A percentile compares a stretch with the other conserved stretches of the same genome.
These are phyloP conservation scores for Lithophane ornitopus DNA, from an alignment of 2,888 invertebrate genomes.

Conservation along the genomic window DNA sequence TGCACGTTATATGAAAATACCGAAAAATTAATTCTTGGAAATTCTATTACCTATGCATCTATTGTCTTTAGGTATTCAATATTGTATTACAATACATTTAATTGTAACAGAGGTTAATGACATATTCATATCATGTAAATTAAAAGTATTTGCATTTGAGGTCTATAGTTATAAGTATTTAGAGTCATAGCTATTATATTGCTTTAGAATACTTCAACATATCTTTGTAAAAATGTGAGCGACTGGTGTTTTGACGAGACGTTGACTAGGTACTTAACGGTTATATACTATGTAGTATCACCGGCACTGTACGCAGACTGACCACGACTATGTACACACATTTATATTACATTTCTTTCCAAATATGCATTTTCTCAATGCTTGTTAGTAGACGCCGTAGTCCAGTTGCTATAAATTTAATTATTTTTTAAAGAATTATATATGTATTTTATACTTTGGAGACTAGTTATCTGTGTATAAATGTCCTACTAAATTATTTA, in stretches of 20 bases:
- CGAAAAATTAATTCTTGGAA: slow-evolving; percentile 62
- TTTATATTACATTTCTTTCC: slow-evolving; percentile 78
- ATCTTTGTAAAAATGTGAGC: slow-evolving; percentile 88
- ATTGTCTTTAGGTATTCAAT: slow-evolving; percentile 83
- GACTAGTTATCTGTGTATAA: slow-evolving; percentile 85
- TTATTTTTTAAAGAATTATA: slow-evolving; percentile 73
- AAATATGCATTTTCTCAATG: slow-evolving; percentile 86
- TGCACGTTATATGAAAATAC: slow-evolving; percentile 60
- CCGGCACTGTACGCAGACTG: slow-evolving; percentile 83
- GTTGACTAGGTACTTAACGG: slow-evolving; percentile 70
- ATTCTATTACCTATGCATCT: slow-evolving; percentile 71
- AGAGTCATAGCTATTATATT: slow-evolving; percentile 90
- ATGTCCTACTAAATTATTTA: slow-evolving; percentile 89
- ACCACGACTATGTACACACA: slow-evolving; percentile 74
- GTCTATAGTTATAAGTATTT: slow-evolving; percentile 90
- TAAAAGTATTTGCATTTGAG: slow-evolving; percentile 91
- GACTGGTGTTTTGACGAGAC: slow-evolving; percentile 80
- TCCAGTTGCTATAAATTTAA: slow-evolving; percentile 75
- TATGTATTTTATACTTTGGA: slow-evolving; percentile 82
- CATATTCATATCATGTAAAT: slow-evolving; percentile 91
- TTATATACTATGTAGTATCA: slow-evolving; percentile 74
- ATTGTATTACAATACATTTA: slow-evolving; percentile 77
- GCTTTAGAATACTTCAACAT: slow-evolving; percentile 90
- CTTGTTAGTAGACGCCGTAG: slow-evolving; percentile 79
- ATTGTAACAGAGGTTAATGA: slow-evolving; percentile 89